phyloP scores from a whole-genome alignment of 2,113 vertebrate genomes.

The Misgurnus mizolepis region DNA sequence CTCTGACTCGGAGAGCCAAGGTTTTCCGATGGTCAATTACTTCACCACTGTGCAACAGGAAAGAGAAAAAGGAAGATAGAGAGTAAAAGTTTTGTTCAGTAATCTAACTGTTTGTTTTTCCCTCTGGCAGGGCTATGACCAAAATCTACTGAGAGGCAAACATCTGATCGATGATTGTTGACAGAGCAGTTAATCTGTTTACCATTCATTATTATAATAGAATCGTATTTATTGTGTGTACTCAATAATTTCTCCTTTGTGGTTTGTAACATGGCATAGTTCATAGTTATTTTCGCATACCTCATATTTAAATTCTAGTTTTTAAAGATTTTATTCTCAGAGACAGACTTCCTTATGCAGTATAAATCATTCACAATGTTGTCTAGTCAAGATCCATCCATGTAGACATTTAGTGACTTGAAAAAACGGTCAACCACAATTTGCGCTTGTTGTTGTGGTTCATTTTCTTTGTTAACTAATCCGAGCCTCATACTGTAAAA shows the following conservation, averaged over 20 bases:
- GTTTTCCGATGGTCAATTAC: slow-evolving; percentile 59
- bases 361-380: too few species aligned
- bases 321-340: neutral
- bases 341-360: neutral
- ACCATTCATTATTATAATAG: slow-evolving; percentile 23
- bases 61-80: slow-evolving; percentile 28
- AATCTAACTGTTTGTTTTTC: slow-evolving; percentile 21
- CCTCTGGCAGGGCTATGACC: neutral
- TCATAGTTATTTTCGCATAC: neutral
- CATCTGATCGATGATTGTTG: slow-evolving; percentile 35
- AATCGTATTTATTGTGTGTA: neutral
- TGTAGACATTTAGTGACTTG: too few species aligned
- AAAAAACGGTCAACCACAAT: too few species aligned
- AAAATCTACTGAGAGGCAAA: slow-evolving; percentile 45
- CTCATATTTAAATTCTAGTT: neutral
- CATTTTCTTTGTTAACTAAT: too few species aligned
- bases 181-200: slow-evolving; percentile 35
- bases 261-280: neutral
- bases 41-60: slow-evolving; percentile 52
- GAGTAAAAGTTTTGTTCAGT: slow-evolving; percentile 32
- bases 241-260: neutral
- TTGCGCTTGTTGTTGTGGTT: too few species aligned
- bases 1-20: slow-evolving; percentile 58
- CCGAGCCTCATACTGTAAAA: too few species aligned
- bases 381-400: too few species aligned